A percentile compares a stretch with the other conserved stretches of the same genome.
Evolutionary conservation across 1,140 invertebrate species (phyloP).

Genomic region (Platyura marginata): DNA sequence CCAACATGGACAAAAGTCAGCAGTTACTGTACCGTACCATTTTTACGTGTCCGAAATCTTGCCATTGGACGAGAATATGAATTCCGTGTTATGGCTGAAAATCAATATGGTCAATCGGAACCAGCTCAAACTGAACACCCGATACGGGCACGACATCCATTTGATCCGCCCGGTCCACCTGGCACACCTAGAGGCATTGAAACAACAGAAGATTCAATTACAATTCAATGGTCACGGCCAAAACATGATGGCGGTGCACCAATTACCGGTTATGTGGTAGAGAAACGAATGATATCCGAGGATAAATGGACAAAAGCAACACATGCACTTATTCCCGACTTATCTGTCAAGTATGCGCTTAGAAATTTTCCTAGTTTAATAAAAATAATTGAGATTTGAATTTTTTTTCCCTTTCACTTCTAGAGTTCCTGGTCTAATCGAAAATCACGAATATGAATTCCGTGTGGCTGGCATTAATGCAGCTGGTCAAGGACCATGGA

Average conservation of each 20-base stretch:
- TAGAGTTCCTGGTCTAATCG: constrained; percentile 70
- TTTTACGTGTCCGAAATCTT: constrained; percentile 78
- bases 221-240: constrained; percentile 83
- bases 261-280: constrained; percentile 81
- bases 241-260: constrained; percentile 83
- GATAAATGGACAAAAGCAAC: constrained; percentile 83
- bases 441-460: constrained; percentile 96
- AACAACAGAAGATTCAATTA: constrained; percentile 84
- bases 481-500: constrained; percentile 84
- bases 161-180: constrained; percentile 80
- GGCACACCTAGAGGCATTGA: constrained; percentile 71
- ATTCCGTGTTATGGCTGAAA: constrained; percentile 95
- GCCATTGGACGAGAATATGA: constrained; percentile 84
- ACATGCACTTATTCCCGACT: constrained; percentile 62
- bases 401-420: constrained; percentile 11
- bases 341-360: constrained; percentile 41
- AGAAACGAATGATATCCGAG: constrained; percentile 75
- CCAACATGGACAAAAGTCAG: constrained; percentile 78
- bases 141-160: constrained; percentile 87
- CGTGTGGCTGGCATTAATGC: constrained; percentile 90
- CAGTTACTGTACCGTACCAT: constrained; percentile 77
- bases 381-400: not conserved
- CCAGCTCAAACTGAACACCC: constrained; percentile 73
- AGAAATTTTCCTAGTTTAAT: not conserved
- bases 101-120: constrained; percentile 89